A percentile compares a stretch with the other conserved stretches of the same genome.
Conservation (phyloP, 2,113 vertebrate genomes). For the Mobula birostris region DNA sequence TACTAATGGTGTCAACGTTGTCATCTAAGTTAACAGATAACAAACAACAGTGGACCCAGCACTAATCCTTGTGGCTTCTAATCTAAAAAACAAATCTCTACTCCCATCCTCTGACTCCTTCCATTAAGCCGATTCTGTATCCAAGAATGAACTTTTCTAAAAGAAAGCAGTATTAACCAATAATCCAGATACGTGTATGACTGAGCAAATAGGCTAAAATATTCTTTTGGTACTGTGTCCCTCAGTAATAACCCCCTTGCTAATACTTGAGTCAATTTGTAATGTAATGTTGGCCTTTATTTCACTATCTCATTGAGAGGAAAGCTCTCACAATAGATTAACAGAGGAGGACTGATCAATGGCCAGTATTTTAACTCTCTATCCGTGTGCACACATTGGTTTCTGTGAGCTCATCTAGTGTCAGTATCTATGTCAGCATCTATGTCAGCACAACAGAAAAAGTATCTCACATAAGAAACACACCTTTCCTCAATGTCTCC, state of each 20-base stretch:
- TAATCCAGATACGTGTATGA: background rate
- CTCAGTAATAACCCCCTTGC: background rate
- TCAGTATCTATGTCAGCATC: background rate
- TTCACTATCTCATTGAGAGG: background rate
- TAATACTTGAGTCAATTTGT: background rate
- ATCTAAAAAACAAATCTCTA: too few species aligned
- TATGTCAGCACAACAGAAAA: background rate
- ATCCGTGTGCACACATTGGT: background rate
- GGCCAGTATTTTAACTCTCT: background rate
- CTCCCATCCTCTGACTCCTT: too few species aligned
- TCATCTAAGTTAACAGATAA: too few species aligned
- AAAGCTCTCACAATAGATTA: background rate
- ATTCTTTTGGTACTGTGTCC: background rate
- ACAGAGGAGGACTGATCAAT: background rate
- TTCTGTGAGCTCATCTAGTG: background rate
- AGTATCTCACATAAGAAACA: slow-evolving; percentile 17
- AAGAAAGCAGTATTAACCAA: background rate
- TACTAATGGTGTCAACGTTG: too few species aligned
- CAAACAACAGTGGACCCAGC: too few species aligned
- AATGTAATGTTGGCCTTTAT: background rate
- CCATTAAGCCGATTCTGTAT: too few species aligned
- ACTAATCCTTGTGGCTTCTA: too few species aligned
- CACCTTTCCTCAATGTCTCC: slow-evolving; percentile 91
- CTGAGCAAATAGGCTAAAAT: background rate
- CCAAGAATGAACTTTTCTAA: background rate